Conservation (phyloP, 2,113 vertebrate genomes). For the Siniperca chuatsi region DNA sequence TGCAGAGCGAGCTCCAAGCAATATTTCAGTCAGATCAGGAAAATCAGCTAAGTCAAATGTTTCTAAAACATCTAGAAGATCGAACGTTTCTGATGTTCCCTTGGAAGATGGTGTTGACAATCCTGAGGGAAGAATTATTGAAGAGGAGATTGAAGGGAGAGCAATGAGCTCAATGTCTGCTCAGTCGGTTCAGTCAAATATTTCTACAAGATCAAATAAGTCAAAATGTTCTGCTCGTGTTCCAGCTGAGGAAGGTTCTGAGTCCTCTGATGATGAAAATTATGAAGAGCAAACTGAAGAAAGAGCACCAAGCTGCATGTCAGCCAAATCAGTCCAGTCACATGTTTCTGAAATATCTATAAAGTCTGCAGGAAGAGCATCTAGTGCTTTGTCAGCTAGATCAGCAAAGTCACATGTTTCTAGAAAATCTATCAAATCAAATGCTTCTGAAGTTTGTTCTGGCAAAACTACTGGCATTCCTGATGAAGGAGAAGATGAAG, state of each 20-base stretch:
- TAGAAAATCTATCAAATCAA: slow-evolving; percentile 21
- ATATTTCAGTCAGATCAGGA: slow-evolving; percentile 52
- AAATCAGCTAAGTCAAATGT: slow-evolving; percentile 50
- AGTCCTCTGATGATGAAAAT: not conserved
- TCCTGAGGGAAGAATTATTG: not conserved
- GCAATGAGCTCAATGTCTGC: slow-evolving; percentile 43
- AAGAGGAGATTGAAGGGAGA: slow-evolving; percentile 28
- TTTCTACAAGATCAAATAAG: slow-evolving; percentile 33
- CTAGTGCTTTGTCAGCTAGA: slow-evolving; percentile 59
- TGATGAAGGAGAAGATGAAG: not conserved
- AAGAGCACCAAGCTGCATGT: slow-evolving; percentile 51
- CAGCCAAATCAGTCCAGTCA: slow-evolving; percentile 49
- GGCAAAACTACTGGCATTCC: not conserved
- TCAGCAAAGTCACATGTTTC: slow-evolving; percentile 67
- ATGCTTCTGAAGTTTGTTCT: slow-evolving; percentile 38
- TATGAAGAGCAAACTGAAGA: slow-evolving; percentile 18
- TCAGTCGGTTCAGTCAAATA: slow-evolving; percentile 45
- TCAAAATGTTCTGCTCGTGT: slow-evolving; percentile 43
- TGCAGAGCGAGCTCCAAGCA: too few relatives aligned
- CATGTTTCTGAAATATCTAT: not conserved
- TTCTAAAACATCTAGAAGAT: slow-evolving; percentile 61
- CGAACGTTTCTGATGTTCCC: slow-evolving; percentile 29
- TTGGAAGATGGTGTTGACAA: not conserved
- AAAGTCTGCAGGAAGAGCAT: slow-evolving; percentile 36
- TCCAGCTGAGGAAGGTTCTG: slow-evolving; percentile 1